phyloP scores from a whole-genome alignment of 92 coral and sea anemone genomes.

The Siderastrea siderea region DNA sequence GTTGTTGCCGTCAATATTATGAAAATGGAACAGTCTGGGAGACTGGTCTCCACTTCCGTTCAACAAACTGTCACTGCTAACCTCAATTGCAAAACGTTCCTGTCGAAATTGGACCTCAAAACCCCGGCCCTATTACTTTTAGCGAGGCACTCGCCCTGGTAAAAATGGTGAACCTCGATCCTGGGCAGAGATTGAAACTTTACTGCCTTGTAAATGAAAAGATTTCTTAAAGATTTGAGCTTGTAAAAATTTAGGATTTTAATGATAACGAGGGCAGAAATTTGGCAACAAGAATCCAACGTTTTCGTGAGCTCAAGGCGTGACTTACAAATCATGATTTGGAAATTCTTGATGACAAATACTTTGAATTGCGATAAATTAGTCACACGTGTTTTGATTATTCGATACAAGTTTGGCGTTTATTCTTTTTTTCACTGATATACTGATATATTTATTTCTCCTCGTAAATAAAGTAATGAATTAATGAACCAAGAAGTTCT shows the following conservation, averaged over 20 bases:
- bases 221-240: no score
- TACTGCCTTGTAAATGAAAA: neutral
- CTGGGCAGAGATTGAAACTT: constrained; percentile 49
- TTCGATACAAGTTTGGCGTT: no score
- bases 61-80: constrained; percentile 54
- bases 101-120: constrained; percentile 28
- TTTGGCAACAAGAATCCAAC: neutral
- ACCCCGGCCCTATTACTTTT: constrained; percentile 30
- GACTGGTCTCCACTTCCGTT: constrained; percentile 32
- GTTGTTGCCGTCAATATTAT: constrained; percentile 27
- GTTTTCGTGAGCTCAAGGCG: neutral
- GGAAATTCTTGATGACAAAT: neutral
- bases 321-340: neutral
- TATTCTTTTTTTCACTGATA: no score
- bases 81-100: constrained; percentile 37
- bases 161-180: constrained; percentile 60
- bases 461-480: neutral
- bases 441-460: neutral
- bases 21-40: constrained; percentile 41
- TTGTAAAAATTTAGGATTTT: neutral
- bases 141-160: constrained; percentile 47
- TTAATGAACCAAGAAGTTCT: neutral
- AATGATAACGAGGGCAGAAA: neutral
- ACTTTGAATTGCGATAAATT: neutral
- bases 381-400: neutral